These are phyloP conservation scores for Mionectes olivaceus DNA, from an alignment of 2,797 vertebrate species.

Conservation along the genomic window DNA sequence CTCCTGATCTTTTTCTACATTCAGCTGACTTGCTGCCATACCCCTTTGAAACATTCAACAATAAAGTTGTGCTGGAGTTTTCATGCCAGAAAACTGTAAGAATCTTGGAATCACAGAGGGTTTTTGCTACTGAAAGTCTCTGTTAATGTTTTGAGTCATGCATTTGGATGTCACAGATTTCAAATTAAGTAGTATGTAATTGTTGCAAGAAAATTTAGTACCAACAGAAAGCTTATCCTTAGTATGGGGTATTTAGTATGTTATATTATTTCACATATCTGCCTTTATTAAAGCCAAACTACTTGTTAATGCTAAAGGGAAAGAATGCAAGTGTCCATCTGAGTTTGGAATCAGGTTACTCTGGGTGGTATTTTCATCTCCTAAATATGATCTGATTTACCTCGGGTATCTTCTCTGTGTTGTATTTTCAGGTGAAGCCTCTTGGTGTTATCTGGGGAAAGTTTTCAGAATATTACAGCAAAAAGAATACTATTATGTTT, in stretches of 20 bases:
- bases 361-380: background rate
- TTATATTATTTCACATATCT: background rate
- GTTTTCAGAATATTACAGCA: slow-evolving; percentile 94
- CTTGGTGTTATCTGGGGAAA: slow-evolving; percentile 99
- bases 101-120: background rate
- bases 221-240: background rate
- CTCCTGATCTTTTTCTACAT: background rate
- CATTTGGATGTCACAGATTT: background rate
- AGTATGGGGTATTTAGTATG: background rate
- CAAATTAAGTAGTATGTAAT: background rate
- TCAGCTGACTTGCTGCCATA: background rate
- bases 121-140: background rate
- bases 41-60: background rate
- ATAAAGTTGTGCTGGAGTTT: background rate
- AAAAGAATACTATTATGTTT: slow-evolving; percentile 99
- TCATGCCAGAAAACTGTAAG: background rate
- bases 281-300: background rate
- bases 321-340: background rate
- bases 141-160: background rate
- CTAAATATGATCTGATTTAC: background rate
- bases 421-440: slow-evolving; percentile 91
- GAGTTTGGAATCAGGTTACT: background rate
- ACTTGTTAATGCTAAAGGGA: background rate
- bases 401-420: background rate
- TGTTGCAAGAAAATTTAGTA: background rate